Conservation (phyloP, 2,797 vertebrate species). For the Pantherophis vulpinus region DNA sequence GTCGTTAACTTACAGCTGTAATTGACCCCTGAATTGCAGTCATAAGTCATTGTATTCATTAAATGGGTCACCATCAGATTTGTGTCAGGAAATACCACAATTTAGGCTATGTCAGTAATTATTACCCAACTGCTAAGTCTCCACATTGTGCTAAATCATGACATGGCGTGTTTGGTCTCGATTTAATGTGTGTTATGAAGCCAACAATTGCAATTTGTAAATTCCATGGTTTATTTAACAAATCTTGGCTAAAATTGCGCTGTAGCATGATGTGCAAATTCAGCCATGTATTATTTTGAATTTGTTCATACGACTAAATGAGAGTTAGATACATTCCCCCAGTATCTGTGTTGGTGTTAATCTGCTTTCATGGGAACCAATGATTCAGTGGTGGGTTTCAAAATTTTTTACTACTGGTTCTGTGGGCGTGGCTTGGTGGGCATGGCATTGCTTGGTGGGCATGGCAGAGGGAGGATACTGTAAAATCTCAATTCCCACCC, state of each 20-base stretch:
- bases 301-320: not conserved
- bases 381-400: too few species aligned
- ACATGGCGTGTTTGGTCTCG: not conserved
- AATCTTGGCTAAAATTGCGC: not conserved
- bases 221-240: not conserved
- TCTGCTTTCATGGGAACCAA: too few species aligned
- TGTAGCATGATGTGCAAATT: not conserved
- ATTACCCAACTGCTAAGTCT: not conserved
- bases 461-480: too few species aligned
- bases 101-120: not conserved
- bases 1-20: conserved; percentile 10
- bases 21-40: not conserved
- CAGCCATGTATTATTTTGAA: not conserved
- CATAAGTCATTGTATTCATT: not conserved
- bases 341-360: too few species aligned
- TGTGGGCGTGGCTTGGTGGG: too few species aligned
- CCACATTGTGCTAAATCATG: not conserved
- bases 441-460: too few species aligned
- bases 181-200: not conserved
- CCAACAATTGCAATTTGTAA: not conserved
- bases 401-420: too few species aligned
- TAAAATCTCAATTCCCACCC: too few species aligned
- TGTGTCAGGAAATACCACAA: not conserved
- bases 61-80: not conserved
- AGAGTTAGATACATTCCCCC: not conserved